Conservation (phyloP, 2,113 vertebrate species). For the Peromyscus leucopus region DNA sequence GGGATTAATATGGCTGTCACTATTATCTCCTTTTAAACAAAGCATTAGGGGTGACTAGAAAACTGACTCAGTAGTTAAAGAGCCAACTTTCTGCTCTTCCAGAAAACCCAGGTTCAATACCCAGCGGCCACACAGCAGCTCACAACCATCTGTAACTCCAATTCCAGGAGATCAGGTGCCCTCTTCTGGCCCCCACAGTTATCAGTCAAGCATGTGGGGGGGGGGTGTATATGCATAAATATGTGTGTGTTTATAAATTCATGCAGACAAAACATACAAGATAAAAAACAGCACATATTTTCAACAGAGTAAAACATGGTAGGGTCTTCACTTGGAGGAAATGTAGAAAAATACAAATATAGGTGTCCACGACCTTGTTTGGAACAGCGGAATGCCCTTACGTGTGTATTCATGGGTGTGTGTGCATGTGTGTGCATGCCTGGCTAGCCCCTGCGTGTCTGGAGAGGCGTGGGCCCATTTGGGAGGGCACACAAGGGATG, state of each 20-base stretch:
- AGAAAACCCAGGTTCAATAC: neutral
- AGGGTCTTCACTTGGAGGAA: neutral
- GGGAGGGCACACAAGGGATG: fast-evolving
- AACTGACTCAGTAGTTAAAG: neutral
- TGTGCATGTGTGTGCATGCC: neutral
- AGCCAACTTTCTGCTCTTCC: neutral
- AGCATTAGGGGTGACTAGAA: neutral
- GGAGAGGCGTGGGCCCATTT: fast-evolving
- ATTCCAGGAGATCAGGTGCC: neutral
- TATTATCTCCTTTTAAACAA: neutral
- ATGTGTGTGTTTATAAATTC: neutral
- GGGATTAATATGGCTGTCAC: neutral
- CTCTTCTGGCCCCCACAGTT: neutral
- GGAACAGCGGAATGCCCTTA: neutral
- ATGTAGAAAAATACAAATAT: neutral
- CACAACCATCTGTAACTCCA: neutral
- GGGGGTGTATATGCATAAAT: neutral
- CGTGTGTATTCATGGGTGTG: neutral
- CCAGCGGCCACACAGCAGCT: neutral
- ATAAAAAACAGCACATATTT: neutral
- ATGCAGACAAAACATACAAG: neutral
- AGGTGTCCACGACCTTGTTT: neutral
- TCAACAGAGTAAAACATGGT: neutral
- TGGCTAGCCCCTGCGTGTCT: too few relatives aligned
- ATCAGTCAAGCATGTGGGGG: neutral